Percentiles rank a stretch among this genome's conserved stretches.
phyloP scores from a whole-genome alignment of 2,888 invertebrate species.

The Thymelicus acteon region DNA sequence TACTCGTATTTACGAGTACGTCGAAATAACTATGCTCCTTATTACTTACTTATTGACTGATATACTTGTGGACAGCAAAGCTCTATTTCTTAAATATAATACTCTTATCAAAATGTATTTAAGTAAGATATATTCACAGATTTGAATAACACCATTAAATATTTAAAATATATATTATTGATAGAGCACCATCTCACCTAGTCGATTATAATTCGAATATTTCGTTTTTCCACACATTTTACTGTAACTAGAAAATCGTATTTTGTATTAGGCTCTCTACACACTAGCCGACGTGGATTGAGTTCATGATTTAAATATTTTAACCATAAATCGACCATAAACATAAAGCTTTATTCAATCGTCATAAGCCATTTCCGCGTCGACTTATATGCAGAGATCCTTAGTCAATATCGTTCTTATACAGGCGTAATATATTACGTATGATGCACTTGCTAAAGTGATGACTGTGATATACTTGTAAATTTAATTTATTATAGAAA shows the following conservation, averaged over 20 bases:
- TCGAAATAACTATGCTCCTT: too few species aligned
- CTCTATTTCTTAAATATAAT: neutral
- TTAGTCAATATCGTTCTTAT: conserved; percentile 44
- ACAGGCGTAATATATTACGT: conserved; percentile 54
- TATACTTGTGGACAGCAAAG: too few species aligned
- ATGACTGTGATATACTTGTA: conserved; percentile 84
- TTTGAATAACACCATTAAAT: conserved; percentile 41
- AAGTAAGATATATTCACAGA: conserved; percentile 39
- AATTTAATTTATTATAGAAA: conserved; percentile 67
- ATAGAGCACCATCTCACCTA: conserved; percentile 55
- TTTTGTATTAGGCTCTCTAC: conserved; percentile 34
- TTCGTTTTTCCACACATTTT: conserved; percentile 36
- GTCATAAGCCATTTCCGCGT: neutral
- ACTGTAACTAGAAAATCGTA: conserved; percentile 40
- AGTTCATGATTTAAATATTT: neutral
- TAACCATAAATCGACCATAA: too few species aligned
- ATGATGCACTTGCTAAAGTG: conserved; percentile 80
- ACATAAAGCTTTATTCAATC: neutral
- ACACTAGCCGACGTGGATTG: neutral
- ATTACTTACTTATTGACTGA: too few species aligned
- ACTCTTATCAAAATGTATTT: conserved; percentile 28
- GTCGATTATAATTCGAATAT: conserved; percentile 44
- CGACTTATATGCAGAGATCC: neutral
- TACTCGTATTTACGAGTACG: too few species aligned
- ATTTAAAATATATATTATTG: conserved; percentile 34